Conservation (phyloP, 2,888 invertebrate genomes). For the Synergus umbraculus region DNA sequence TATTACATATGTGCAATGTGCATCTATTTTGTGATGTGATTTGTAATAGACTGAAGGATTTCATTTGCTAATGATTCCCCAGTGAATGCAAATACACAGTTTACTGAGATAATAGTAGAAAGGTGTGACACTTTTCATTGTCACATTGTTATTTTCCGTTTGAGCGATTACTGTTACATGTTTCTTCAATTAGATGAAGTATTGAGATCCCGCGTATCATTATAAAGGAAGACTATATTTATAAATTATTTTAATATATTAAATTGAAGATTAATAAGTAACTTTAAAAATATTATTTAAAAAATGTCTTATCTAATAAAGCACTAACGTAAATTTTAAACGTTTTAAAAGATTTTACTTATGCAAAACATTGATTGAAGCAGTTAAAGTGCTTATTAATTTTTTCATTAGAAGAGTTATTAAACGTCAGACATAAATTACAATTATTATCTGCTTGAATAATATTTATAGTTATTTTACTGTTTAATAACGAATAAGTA, state of each 20-base stretch:
- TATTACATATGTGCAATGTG: conserved; percentile 19
- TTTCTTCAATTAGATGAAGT: background rate
- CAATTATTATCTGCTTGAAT: background rate
- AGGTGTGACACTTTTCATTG: conserved; percentile 39
- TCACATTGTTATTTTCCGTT: conserved; percentile 20
- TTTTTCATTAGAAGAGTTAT: background rate
- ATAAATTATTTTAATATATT: too few species aligned
- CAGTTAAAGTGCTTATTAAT: background rate
- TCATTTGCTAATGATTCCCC: conserved; percentile 9
- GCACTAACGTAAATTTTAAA: background rate
- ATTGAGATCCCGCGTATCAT: background rate
- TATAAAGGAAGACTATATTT: too few species aligned
- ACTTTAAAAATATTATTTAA: background rate
- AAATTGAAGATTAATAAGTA: too few species aligned
- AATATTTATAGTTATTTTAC: conserved; percentile 19
- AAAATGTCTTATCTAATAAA: background rate
- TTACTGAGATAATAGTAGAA: conserved; percentile 22
- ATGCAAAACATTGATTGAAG: background rate
- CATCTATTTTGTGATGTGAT: conserved; percentile 14
- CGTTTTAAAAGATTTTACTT: background rate
- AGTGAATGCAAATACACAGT: conserved; percentile 1
- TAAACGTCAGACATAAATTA: conserved; percentile 15
- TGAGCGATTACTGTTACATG: conserved; percentile 10
- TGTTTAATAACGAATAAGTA: conserved; percentile 23
- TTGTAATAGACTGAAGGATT: conserved; percentile 30